Conservation (phyloP, 2,113 vertebrate genomes). For the Tenebrosternarchus preto region DNA sequence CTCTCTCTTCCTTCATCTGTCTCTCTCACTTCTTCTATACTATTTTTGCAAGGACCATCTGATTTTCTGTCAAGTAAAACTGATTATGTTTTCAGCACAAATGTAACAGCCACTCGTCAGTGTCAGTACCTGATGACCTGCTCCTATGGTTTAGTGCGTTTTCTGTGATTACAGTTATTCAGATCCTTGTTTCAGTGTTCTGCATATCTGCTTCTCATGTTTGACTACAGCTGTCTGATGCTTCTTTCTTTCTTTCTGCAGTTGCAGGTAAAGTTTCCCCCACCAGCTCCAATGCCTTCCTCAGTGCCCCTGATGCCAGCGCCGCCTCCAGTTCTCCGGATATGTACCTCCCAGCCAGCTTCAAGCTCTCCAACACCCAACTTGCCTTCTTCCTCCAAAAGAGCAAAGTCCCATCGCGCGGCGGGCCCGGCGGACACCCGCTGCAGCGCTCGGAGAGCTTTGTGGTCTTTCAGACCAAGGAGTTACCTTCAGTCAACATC, state of each 20-base stretch:
- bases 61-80: background rate
- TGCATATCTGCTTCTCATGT: background rate
- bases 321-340: slow-evolving; percentile 66
- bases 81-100: slow-evolving; percentile 1
- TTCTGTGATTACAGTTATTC: background rate
- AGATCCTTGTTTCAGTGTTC: background rate
- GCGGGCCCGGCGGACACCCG: slow-evolving; percentile 69
- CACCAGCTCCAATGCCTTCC: slow-evolving; percentile 76
- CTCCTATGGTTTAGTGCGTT: background rate
- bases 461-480: slow-evolving; percentile 97
- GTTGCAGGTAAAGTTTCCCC: slow-evolving; percentile 79
- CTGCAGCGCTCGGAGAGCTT: slow-evolving; percentile 92
- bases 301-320: slow-evolving; percentile 68
- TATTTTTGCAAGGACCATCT: background rate
- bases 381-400: slow-evolving; percentile 95
- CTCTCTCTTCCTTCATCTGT: background rate
- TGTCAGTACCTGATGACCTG: background rate
- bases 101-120: background rate
- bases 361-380: slow-evolving; percentile 91
- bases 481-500: slow-evolving; percentile 90
- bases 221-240: background rate
- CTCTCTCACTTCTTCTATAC: background rate
- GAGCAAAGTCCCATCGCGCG: slow-evolving; percentile 59
- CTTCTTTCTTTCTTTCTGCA: slow-evolving; percentile 58
- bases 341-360: slow-evolving; percentile 85